phyloP scores from a whole-genome alignment of 2,888 invertebrate genomes.

The Sclerodermus sp. region DNA sequence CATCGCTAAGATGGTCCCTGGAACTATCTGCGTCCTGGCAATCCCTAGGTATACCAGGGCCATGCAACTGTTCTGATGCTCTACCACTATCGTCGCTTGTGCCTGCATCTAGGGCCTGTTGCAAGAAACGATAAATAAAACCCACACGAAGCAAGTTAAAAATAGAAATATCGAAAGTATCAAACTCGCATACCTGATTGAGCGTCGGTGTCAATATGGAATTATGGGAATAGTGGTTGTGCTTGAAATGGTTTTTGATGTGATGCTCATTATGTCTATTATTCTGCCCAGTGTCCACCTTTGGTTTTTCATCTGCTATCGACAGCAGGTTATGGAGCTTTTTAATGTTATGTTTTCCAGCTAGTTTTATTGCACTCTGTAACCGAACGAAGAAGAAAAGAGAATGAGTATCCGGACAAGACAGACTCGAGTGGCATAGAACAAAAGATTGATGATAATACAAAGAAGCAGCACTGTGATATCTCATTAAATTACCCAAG shows the following conservation, averaged over 20 bases:
- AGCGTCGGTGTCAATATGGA: slow-evolving; percentile 56
- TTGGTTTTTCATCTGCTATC: slow-evolving; percentile 63
- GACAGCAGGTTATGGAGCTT: slow-evolving; percentile 61
- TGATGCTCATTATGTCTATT: slow-evolving; percentile 59
- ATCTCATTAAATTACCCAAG: no score
- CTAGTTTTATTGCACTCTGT: slow-evolving; percentile 64
- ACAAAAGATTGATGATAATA: no score
- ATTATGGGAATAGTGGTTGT: slow-evolving; percentile 56
- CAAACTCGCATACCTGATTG: slow-evolving; percentile 57
- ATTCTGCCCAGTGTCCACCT: slow-evolving; percentile 63
- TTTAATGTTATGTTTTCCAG: slow-evolving; percentile 64
- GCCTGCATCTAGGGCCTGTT: slow-evolving; percentile 78
- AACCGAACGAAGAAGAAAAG: slow-evolving; percentile 27
- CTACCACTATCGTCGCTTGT: slow-evolving; percentile 84
- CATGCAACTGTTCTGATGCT: slow-evolving; percentile 79
- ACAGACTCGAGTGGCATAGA: no score
- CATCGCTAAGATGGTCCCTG: slow-evolving; percentile 83
- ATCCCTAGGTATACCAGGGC: slow-evolving; percentile 62
- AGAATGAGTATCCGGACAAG: no score
- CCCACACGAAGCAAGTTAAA: no score
- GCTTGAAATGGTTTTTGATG: slow-evolving; percentile 56
- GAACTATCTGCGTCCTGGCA: slow-evolving; percentile 78
- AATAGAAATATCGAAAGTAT: not conserved
- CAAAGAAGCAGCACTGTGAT: no score
- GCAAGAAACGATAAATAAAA: slow-evolving; percentile 4